phyloP scores from a whole-genome alignment of 2,888 invertebrate genomes.

The Sabatieria punctata region DNA sequence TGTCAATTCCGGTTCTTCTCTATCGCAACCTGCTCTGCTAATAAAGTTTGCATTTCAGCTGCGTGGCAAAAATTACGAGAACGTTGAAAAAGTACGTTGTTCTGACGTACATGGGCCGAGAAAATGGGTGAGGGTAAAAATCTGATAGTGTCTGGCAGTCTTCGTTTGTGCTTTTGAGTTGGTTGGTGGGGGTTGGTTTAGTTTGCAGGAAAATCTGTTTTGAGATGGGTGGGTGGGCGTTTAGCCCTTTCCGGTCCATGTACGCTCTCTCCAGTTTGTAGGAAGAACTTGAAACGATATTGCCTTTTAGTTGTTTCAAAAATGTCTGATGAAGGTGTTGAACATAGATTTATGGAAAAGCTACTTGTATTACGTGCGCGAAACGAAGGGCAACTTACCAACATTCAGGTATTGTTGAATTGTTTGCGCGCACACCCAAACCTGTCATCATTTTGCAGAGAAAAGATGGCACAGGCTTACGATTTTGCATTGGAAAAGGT shows the following conservation, averaged over 20 bases:
- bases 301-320: conserved; percentile 65
- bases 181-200: too few relatives aligned
- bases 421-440: too few relatives aligned
- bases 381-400: conserved; percentile 78
- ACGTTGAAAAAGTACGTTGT: conserved; percentile 81
- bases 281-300: neutral
- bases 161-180: too few relatives aligned
- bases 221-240: too few relatives aligned
- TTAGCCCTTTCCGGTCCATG: neutral
- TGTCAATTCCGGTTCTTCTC: too few relatives aligned
- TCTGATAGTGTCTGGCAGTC: too few relatives aligned
- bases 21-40: too few relatives aligned
- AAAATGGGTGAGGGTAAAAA: too few relatives aligned
- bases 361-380: conserved; percentile 91
- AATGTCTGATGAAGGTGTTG: conserved; percentile 91
- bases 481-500: conserved; percentile 98
- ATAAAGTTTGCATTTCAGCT: conserved; percentile 50
- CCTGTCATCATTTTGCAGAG: conserved; percentile 53
- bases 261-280: too few relatives aligned
- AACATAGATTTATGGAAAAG: conserved; percentile 98
- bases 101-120: too few relatives aligned
- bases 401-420: conserved; percentile 80
- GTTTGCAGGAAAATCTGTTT: too few relatives aligned
- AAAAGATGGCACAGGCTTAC: conserved; percentile 98
- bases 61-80: conserved; percentile 89